These are phyloP conservation scores for Galbula dea DNA, from an alignment of 2,113 vertebrate species.

Conservation along the genomic window DNA sequence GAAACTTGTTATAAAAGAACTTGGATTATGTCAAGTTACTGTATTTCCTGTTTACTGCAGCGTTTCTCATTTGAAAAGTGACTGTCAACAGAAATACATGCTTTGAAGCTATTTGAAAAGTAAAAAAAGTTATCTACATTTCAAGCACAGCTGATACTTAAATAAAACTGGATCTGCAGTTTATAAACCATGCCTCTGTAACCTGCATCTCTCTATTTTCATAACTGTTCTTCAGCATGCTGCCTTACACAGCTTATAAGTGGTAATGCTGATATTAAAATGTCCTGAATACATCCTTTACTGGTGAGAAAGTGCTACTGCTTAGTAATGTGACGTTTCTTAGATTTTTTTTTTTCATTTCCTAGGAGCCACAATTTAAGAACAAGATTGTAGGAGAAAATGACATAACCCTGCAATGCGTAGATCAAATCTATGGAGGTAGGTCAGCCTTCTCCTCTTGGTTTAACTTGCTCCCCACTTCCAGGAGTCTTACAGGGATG, in stretches of 20 bases:
- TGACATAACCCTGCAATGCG: conserved; percentile 86
- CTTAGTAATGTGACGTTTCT: neutral
- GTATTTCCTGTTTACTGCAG: conserved; percentile 44
- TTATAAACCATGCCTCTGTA: neutral
- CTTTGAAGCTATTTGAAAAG: neutral
- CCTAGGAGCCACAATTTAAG: conserved; percentile 81
- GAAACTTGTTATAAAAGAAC: conserved; percentile 8
- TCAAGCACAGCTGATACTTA: neutral
- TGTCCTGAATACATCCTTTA: neutral
- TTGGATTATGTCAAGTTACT: conserved; percentile 12
- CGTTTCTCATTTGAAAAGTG: neutral
- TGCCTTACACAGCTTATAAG: neutral
- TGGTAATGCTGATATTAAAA: neutral
- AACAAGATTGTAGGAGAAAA: conserved; percentile 88
- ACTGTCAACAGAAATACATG: neutral
- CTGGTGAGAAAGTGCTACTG: neutral
- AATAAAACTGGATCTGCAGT: neutral
- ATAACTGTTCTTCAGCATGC: neutral
- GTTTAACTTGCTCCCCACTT: neutral
- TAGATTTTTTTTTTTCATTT: neutral
- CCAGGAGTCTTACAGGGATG: neutral
- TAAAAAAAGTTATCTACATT: neutral
- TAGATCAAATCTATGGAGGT: conserved; percentile 89
- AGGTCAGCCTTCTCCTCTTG: neutral
- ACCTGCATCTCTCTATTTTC: neutral